A percentile compares a stretch with the other conserved stretches of the same genome.
Evolutionary conservation across 2,113 vertebrate species (phyloP).

Genomic region (Dipodomys ordii): DNA sequence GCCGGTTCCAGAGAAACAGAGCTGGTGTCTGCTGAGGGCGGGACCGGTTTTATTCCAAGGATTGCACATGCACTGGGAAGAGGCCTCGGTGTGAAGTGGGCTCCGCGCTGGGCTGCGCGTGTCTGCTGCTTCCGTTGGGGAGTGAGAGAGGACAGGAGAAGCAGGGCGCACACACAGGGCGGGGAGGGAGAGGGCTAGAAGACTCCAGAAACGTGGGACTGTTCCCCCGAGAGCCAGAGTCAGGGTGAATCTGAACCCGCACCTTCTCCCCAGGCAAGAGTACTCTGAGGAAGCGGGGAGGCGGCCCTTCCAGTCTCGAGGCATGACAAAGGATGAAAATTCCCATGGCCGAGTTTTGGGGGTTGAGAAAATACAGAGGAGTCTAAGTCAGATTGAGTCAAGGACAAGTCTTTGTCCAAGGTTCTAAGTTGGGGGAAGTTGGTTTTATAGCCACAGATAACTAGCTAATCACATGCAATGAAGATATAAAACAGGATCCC

Average conservation of each 20-base stretch:
- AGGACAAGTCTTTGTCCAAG: background rate
- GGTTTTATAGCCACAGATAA: background rate
- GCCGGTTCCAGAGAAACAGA: background rate
- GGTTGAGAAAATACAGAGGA: background rate
- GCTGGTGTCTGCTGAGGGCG: background rate
- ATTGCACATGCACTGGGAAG: background rate
- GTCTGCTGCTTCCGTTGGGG: too few species aligned
- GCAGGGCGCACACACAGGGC: background rate
- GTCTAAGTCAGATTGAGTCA: too few species aligned
- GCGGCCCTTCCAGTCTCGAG: background rate
- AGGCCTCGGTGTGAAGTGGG: background rate
- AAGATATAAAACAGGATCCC: background rate
- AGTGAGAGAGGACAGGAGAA: background rate
- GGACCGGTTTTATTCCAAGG: background rate
- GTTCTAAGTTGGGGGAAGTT: background rate
- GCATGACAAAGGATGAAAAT: background rate
- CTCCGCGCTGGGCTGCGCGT: too few species aligned
- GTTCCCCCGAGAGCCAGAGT: background rate
- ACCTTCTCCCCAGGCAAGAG: background rate
- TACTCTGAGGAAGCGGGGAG: background rate
- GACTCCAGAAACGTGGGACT: background rate
- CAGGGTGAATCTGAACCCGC: background rate
- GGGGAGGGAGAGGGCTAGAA: background rate
- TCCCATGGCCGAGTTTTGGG: background rate
- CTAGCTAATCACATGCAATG: too few species aligned